phyloP scores from a whole-genome alignment of 2,113 vertebrate species.

The Sturnus vulgaris region DNA sequence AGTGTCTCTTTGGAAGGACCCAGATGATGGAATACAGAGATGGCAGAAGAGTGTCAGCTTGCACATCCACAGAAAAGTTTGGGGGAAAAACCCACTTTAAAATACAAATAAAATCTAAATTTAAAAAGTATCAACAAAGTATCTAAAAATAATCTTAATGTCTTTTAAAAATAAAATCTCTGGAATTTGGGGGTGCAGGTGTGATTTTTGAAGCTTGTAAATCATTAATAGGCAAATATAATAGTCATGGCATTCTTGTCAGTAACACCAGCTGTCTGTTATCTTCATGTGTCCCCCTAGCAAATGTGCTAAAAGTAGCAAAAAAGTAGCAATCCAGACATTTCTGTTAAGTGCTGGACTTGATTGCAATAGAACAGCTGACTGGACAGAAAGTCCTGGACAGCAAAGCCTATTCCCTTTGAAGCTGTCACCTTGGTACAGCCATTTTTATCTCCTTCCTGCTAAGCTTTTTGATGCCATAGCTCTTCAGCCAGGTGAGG shows the following conservation, averaged over 20 bases:
- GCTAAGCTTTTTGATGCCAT: neutral
- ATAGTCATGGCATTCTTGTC: neutral
- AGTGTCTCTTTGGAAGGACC: neutral
- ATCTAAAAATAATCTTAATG: neutral
- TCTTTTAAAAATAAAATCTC: neutral
- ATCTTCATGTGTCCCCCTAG: neutral
- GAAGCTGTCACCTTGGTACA: neutral
- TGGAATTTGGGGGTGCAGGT: neutral
- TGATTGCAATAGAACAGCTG: neutral
- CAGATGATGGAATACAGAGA: neutral
- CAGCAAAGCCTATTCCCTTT: neutral
- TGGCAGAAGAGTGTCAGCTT: neutral
- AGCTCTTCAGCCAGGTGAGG: neutral
- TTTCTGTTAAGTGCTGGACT: neutral
- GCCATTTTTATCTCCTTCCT: neutral
- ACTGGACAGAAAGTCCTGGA: neutral
- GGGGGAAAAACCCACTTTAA: accelerated
- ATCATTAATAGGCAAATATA: neutral
- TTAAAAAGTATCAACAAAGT: neutral
- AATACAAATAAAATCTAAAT: neutral
- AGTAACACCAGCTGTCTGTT: neutral
- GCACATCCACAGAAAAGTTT: neutral
- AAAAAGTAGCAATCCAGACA: neutral
- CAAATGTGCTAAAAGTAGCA: neutral
- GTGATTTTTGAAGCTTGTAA: neutral